Evolutionary conservation across 92 coral and sea anemone genomes (phyloP).

Genomic region (Epizoanthus rinbou): DNA sequence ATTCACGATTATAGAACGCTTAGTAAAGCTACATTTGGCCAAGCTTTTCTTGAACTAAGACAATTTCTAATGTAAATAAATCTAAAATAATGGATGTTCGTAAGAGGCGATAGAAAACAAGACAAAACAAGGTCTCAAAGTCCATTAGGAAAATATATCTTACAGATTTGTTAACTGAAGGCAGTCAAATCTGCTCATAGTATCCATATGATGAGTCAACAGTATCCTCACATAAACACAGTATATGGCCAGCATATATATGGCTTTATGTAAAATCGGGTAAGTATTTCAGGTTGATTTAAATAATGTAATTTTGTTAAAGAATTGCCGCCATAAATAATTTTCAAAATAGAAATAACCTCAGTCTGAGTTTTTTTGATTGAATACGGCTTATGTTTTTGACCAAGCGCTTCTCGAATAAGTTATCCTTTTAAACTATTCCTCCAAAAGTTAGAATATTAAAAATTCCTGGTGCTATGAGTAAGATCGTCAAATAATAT

Average conservation of each 20-base stretch:
- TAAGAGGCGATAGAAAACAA: constrained; percentile 6
- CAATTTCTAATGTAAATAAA: neutral
- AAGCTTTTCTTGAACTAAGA: neutral
- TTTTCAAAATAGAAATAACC: neutral
- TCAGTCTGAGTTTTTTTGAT: neutral
- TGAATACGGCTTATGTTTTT: neutral
- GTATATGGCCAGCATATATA: constrained; percentile 18
- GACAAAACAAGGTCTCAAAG: constrained; percentile 30
- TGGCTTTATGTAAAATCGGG: neutral
- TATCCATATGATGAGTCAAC: neutral
- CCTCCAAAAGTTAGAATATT: neutral
- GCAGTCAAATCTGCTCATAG: neutral
- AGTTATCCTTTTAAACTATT: neutral
- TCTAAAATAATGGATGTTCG: neutral
- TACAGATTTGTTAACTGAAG: neutral
- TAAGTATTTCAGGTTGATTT: constrained; percentile 1
- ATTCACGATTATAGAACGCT: neutral
- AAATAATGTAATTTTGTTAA: neutral
- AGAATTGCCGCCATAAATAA: constrained; percentile 22
- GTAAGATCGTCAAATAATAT: too few relatives aligned
- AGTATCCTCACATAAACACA: neutral
- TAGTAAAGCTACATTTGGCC: neutral
- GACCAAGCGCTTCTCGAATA: neutral
- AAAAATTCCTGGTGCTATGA: neutral
- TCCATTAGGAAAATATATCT: neutral